Conservation (phyloP, 1,140 invertebrate species). For the Scaptomyza montana region DNA sequence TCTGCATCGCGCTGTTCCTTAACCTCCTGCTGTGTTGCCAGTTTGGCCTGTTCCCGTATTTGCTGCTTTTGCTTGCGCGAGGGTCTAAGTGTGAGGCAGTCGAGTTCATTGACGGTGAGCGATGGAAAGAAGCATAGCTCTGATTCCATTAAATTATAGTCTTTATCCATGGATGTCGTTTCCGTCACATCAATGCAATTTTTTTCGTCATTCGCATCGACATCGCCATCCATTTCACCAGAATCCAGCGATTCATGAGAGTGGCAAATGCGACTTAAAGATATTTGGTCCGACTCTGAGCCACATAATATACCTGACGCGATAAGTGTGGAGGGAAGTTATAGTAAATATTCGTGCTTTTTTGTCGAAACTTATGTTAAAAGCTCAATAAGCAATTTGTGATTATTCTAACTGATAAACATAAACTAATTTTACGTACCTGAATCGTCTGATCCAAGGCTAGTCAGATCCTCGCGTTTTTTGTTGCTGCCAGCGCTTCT, state of each 20-base stretch:
- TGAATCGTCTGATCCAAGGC: slow-evolving; percentile 93
- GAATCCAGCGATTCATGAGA: slow-evolving; percentile 90
- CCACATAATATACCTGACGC: slow-evolving; percentile 88
- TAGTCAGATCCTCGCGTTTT: slow-evolving; percentile 88
- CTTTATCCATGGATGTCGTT: slow-evolving; percentile 82
- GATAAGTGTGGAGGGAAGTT: slow-evolving; percentile 11
- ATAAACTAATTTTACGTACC: slow-evolving; percentile 73
- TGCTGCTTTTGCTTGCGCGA: slow-evolving; percentile 72
- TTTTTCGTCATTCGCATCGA: slow-evolving; percentile 84
- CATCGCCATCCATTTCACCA: slow-evolving; percentile 86
- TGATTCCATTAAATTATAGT: slow-evolving; percentile 74
- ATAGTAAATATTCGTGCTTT: slow-evolving; percentile 59
- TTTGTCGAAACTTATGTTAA: background rate
- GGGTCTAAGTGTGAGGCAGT: slow-evolving; percentile 70
- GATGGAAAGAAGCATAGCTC: slow-evolving; percentile 73
- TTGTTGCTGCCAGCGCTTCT: slow-evolving; percentile 71
- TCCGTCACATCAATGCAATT: slow-evolving; percentile 84
- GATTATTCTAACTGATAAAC: background rate
- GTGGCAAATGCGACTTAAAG: slow-evolving; percentile 83
- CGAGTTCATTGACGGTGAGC: slow-evolving; percentile 51
- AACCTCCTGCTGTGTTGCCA: slow-evolving; percentile 19
- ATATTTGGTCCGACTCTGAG: slow-evolving; percentile 86
- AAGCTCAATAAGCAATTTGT: background rate
- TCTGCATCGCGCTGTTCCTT: slow-evolving; percentile 37
- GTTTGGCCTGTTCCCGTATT: slow-evolving; percentile 43